Evolutionary conservation across 2,888 invertebrate species (phyloP).

Genomic region (Tiliacea aurago): DNA sequence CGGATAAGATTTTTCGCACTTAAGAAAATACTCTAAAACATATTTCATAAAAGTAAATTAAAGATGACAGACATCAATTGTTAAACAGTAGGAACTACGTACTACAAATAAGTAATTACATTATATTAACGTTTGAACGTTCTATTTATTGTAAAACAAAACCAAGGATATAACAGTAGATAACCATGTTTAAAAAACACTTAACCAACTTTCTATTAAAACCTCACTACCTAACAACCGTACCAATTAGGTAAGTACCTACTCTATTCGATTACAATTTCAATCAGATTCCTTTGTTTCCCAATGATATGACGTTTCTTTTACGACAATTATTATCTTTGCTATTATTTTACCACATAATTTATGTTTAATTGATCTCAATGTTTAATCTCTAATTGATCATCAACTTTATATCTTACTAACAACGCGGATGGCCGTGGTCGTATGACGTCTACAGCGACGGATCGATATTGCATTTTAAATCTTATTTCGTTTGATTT

Average conservation of each 20-base stretch:
- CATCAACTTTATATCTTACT: neutral
- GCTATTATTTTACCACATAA: conserved; percentile 17
- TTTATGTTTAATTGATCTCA: conserved; percentile 35
- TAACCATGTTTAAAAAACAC: conserved; percentile 9
- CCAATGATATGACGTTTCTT: conserved; percentile 53
- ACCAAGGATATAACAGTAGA: neutral
- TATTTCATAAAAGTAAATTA: neutral
- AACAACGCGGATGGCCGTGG: neutral
- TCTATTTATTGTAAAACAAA: neutral
- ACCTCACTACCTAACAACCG: conserved; percentile 13
- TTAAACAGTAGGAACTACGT: neutral
- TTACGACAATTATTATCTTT: conserved; percentile 36
- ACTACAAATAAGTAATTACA: neutral
- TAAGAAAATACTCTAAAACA: neutral
- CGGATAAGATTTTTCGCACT: conserved; percentile 15
- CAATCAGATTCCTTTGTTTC: conserved; percentile 46
- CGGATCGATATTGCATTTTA: conserved; percentile 16
- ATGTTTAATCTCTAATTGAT: no score
- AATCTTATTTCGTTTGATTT: neutral
- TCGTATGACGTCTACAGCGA: neutral
- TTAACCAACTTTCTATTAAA: conserved; percentile 8
- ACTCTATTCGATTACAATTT: conserved; percentile 36
- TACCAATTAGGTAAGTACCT: neutral
- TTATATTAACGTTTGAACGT: neutral
- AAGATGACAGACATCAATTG: neutral